A percentile compares a stretch with the other conserved stretches of the same genome.
Evolutionary conservation across 2,888 invertebrate species (phyloP).

Genomic region (Drosophila multiciliata): DNA sequence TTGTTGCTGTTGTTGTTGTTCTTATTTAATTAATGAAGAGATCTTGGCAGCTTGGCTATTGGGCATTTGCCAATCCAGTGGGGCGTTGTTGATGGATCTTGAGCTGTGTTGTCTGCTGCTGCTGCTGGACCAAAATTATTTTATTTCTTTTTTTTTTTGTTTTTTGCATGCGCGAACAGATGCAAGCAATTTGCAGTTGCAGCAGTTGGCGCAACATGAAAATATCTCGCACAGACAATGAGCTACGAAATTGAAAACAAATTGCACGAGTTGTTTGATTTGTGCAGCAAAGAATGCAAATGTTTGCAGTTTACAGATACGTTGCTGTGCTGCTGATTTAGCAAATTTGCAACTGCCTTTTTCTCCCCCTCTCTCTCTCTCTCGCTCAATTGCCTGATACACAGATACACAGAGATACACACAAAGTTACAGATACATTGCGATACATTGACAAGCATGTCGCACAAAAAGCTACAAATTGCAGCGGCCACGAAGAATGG

Average conservation of each 20-base stretch:
- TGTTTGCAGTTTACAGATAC: constrained; percentile 39
- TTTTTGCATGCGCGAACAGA: constrained; percentile 34
- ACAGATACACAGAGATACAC: constrained; percentile 5
- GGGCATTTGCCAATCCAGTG: constrained; percentile 12
- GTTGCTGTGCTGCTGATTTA: constrained; percentile 57
- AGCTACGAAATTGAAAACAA: constrained; percentile 65
- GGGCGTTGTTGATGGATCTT: constrained; percentile 36
- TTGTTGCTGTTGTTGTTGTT: constrained; percentile 12
- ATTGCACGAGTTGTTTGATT: constrained; percentile 68
- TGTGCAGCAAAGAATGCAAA: constrained; percentile 55
- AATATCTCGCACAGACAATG: constrained; percentile 52
- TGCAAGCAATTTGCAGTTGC: constrained; percentile 62
- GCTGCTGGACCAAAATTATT: constrained; percentile 8
- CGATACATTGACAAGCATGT: constrained; percentile 53
- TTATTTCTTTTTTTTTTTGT: neutral
- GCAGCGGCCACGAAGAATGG: constrained; percentile 60
- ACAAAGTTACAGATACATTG: constrained; percentile 19
- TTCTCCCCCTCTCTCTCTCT: constrained; percentile 6
- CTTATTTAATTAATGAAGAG: constrained; percentile 56
- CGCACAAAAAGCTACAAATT: constrained; percentile 63
- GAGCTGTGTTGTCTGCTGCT: constrained; percentile 27
- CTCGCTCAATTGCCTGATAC: constrained; percentile 13
- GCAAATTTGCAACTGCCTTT: constrained; percentile 55
- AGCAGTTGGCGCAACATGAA: constrained; percentile 62
- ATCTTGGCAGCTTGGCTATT: constrained; percentile 47